phyloP scores from a whole-genome alignment of 2,888 invertebrate genomes.

The Dasysyrphus tricinctus region DNA sequence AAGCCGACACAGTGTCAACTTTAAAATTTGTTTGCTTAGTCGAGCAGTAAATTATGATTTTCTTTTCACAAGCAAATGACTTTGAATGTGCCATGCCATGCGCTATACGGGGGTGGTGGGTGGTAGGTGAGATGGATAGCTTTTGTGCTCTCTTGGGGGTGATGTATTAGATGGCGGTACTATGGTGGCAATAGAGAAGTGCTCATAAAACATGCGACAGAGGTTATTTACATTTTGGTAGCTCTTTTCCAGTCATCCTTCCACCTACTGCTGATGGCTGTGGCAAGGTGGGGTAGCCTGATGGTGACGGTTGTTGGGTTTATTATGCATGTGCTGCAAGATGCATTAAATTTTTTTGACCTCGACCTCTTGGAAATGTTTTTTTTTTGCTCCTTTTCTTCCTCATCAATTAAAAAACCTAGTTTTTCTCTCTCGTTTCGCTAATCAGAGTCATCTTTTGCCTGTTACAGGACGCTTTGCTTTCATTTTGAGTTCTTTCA shows the following conservation, averaged over 20 bases:
- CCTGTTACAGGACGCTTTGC: conserved; percentile 13
- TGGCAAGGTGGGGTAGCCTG: no score
- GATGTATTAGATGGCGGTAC: neutral
- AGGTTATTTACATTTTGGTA: conserved; percentile 60
- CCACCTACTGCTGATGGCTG: neutral
- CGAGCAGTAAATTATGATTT: conserved; percentile 63
- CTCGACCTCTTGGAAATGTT: conserved; percentile 64
- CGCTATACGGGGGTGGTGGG: conserved; percentile 12
- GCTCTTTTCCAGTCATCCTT: conserved; percentile 45
- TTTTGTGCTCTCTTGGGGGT: neutral
- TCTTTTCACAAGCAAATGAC: conserved; percentile 58
- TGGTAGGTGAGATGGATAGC: neutral
- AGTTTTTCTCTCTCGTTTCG: conserved; percentile 3
- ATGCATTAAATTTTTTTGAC: conserved; percentile 51
- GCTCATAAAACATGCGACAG: conserved; percentile 18
- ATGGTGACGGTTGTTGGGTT: neutral
- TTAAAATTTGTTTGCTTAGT: conserved; percentile 68
- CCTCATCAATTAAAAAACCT: conserved; percentile 4
- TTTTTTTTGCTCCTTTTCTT: neutral
- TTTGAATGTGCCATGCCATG: conserved; percentile 33
- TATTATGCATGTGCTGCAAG: conserved; percentile 7
- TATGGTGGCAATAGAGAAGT: neutral
- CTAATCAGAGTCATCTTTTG: conserved; percentile 23
- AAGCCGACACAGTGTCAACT: conserved; percentile 50
- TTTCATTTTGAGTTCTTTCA: conserved; percentile 41